Evolutionary conservation across 2,888 invertebrate genomes (phyloP).

Genomic region (Agrenia bidenticulata): DNA sequence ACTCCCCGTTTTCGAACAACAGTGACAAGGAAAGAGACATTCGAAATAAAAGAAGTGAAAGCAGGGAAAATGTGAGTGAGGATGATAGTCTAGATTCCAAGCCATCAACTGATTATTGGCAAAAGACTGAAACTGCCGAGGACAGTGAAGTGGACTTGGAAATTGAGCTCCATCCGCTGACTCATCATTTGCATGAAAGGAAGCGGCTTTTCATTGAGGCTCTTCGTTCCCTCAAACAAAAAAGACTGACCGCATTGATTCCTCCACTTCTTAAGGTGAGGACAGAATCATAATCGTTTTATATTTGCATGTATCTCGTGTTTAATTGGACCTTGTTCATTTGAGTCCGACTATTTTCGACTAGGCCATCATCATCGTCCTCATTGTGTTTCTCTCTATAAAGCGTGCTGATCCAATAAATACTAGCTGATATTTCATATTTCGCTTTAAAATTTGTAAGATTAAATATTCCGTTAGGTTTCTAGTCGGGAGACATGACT

Average conservation of each 20-base stretch:
- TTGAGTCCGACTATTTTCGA: not conserved
- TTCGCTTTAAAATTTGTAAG: not conserved
- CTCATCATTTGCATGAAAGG: slow-evolving; percentile 56
- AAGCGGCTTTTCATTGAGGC: slow-evolving; percentile 56
- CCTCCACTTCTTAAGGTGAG: slow-evolving; percentile 58
- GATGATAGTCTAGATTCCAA: not conserved
- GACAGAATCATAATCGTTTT: not conserved
- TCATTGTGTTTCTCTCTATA: too few species aligned
- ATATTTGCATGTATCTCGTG: not conserved
- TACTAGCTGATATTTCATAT: too few species aligned
- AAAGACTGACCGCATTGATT: slow-evolving; percentile 57
- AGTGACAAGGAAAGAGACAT: too few species aligned
- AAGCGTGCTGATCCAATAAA: too few species aligned
- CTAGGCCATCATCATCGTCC: too few species aligned
- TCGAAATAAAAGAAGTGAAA: too few species aligned
- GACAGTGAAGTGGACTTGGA: slow-evolving; percentile 56
- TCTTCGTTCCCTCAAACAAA: slow-evolving; percentile 56
- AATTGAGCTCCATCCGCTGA: slow-evolving; percentile 56
- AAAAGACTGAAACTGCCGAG: slow-evolving; percentile 3
- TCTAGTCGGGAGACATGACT: too few species aligned
- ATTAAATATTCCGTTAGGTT: too few species aligned
- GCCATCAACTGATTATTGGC: not conserved
- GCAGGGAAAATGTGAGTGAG: not conserved
- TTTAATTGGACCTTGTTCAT: too few species aligned
- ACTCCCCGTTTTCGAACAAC: too few species aligned